Evolutionary conservation across 2,888 invertebrate species (phyloP), one percentile per base, ranked within the genome.

Genomic region (Prosapia bicincta): DNA sequence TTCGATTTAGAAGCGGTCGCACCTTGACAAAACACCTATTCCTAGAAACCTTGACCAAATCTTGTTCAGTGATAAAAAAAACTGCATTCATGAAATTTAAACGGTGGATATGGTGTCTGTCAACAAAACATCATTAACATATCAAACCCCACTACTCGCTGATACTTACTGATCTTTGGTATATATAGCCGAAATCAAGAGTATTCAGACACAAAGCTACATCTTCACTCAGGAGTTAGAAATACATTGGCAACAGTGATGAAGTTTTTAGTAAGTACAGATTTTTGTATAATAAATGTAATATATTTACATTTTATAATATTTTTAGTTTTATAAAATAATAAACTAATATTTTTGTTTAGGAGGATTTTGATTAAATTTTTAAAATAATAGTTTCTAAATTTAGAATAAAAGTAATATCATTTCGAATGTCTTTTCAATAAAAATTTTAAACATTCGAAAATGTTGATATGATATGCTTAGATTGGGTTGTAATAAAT

Each of bases 221-320:
- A 20, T 54, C 54, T 20, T 54, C 54, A 54, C 3, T 3, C 20
- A 54, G 54, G 20, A 54, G 13, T 38, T 13, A 38, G 10, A 6
- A 20, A 5, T 54, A 54, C 38, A 38, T 10, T 10, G 15, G 73
- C 32, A 69, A 24, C 20, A 69, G 69, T 28, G 54, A 74, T 74
- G 74, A 74, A 43, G 74, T 69, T 69, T 69, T 69, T 69, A 25
- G 74, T 74, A 30, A 74, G 74, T 69, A 30, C n/a, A n/a, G n/a
- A n/a, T n/a, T n/a, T n/a, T n/a, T n/a, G n/a, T n/a, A n/a, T n/a
- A n/a, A n/a, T n/a, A n/a, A n/a, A n/a, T n/a, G n/a, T n/a, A n/a
- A n/a, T n/a, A n/a, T n/a, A n/a, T n/a, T n/a, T n/a, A n/a, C n/a
- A n/a, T n/a, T n/a, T n/a, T n/a, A n/a, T n/a, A n/a, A n/a, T n/a